Evolutionary conservation across 2,113 vertebrate genomes (phyloP).

Genomic region (Taxidea taxus): DNA sequence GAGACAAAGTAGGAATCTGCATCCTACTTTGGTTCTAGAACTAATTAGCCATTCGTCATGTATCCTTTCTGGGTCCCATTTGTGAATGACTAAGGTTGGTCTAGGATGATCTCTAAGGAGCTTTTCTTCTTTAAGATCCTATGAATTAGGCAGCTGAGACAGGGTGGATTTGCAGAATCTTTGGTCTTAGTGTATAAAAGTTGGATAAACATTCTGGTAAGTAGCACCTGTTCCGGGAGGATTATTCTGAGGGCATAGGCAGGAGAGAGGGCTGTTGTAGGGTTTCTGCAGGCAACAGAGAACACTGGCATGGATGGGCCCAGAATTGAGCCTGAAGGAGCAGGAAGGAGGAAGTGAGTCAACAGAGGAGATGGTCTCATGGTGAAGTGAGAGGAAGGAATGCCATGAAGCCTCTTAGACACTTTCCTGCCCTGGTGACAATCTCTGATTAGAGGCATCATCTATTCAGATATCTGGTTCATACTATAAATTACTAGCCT

Average conservation of each 20-base stretch:
- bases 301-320: not conserved
- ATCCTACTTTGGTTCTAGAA: not conserved
- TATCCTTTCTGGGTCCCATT: not conserved
- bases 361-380: not conserved
- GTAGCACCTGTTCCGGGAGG: not conserved
- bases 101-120: not conserved
- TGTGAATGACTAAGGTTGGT: not conserved
- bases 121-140: not conserved
- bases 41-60: not conserved
- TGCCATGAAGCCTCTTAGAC: not conserved
- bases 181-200: not conserved
- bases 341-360: not conserved
- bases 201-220: not conserved
- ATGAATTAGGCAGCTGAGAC: not conserved
- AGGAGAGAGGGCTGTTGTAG: not conserved
- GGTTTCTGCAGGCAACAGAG: not conserved
- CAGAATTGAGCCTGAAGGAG: not conserved
- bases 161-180: not conserved
- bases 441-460: not conserved
- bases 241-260: not conserved
- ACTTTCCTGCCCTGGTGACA: not conserved
- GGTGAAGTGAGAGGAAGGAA: not conserved
- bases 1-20: not conserved
- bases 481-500: slow-evolving; percentile 36
- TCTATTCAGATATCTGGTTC: slow-evolving; percentile 24